Evolutionary conservation across 92 coral and sea anemone genomes (phyloP), one percentile per base, ranked within the genome.

Genomic region (Zoanthus solanderi): DNA sequence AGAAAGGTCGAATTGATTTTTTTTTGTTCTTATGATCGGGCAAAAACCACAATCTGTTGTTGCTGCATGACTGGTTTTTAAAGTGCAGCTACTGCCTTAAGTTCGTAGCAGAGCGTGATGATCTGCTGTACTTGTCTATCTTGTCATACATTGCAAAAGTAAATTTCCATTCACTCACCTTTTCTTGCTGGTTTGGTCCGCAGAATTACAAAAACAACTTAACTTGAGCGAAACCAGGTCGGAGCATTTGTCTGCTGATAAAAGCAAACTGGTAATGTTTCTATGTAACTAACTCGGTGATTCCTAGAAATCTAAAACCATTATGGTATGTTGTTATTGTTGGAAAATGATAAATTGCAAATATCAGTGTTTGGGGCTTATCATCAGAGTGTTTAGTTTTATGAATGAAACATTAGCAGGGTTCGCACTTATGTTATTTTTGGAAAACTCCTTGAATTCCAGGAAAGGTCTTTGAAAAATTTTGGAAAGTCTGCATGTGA

Each of bases 181-280:
- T 66, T 66, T 14, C 85, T 45, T 46, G 34, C 17, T 44, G 46
- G 1, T 12, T 87, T 18, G 86, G 52, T 90, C 72, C 83, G 10
- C 90, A 94, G 98, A 95, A 84, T 91, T 95, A 61, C 98, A 95
- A 84, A 91, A 89, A 75, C 98, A 95, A 60, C 87, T 95, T 52
- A 93, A 89, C 76, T 86, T 93, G 84, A 95, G 98, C 75, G 98
- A 93, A 88, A 85, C 87, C 69, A 91, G 78, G 66, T 88, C 96
- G 16, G 93, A 91, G 63, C 73, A 88, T 85, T 87, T 95, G 75
- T 10, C 96, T 8, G 88, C 94, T 65, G 98, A 95, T 85, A 95
- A 95, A 68, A 71, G 84, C 60, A 95, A 95, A 90, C 90, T 95
- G 98, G 98, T 95, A 82, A 81, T 1, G 85, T 65, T 65, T 63